Evolutionary conservation across 2,888 invertebrate genomes (phyloP), one percentile per base, ranked within the genome.

Genomic region (Drosophila tanythrix): DNA sequence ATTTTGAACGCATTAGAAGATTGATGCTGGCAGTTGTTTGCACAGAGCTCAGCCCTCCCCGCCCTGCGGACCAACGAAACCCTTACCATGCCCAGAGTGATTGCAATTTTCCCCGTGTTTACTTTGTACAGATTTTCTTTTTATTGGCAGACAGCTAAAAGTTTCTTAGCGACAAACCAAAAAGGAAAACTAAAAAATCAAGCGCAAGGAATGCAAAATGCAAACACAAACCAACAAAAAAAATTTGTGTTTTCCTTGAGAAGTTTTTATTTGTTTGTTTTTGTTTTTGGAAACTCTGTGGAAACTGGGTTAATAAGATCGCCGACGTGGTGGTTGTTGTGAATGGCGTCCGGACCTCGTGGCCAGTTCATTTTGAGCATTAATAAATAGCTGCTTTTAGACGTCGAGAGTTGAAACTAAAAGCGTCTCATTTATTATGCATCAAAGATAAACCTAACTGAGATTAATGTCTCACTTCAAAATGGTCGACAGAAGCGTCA

Each of bases 361-460:
- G 80, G 77, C 73, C 65, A 56, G 61, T 53, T 72, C 71, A 66
- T 70, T 78, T 67, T 61, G 72, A 64, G 70, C 75, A 70, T 78
- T 89, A 85, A 85, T 89, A 88, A 87, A 87, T 90, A 76, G 89
- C 87, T 80, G 90, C 86, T 90, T 87, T 90, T 90, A 88, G 83
- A 55, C 35, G 52, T 25, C 62, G 40, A 55, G 40, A 56, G 72
- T 36, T 66, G 64, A 67, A 70, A 64, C 74, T 74, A 79, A 84
- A 86, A 79, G 88, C 71, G 72, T 53, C 80, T 81, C 90, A 88
- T 87, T 90, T 86, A 78, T 86, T 88, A 90, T 86, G 87, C 89
- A 90, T 88, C 86, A 90, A 88, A 87, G 87, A 87, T 87, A 87
- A 87, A 86, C 84, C 82, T 85, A 87, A 87, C 87, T 87, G 90